phyloP scores from a whole-genome alignment of 2,113 vertebrate species.

The Lampris incognitus region DNA sequence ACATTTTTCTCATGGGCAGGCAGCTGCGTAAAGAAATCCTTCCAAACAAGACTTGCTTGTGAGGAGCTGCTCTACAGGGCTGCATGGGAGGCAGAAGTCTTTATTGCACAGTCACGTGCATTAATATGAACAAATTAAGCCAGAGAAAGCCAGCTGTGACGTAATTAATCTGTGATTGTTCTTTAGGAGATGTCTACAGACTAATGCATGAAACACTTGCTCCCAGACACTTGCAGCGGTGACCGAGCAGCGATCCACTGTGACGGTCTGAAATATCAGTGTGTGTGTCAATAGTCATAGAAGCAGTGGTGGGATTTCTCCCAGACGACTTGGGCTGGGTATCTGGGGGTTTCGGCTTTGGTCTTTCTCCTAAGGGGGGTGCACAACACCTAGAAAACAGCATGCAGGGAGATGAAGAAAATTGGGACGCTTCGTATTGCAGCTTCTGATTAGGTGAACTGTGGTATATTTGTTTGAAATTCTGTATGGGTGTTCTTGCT shows the following conservation, averaged over 20 bases:
- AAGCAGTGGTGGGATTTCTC: constrained; percentile 29
- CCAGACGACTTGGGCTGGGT: not conserved
- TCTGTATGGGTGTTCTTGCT: constrained; percentile 17
- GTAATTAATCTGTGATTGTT: not conserved
- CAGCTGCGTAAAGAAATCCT: not conserved
- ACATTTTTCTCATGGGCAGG: not conserved
- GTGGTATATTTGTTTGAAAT: constrained; percentile 18
- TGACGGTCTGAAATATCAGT: constrained; percentile 27
- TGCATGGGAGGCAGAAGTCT: constrained; percentile 1
- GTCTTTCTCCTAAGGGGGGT: constrained; percentile 14
- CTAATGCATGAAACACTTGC: not conserved
- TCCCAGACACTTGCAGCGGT: not conserved
- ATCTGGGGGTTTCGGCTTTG: constrained; percentile 41
- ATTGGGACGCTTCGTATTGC: constrained; percentile 28
- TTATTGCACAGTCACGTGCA: not conserved
- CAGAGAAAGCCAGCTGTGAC: constrained; percentile 16
- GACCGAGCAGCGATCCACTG: constrained; percentile 21
- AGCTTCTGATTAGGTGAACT: constrained; percentile 4
- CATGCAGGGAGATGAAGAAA: constrained; percentile 40
- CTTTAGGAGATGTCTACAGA: constrained; percentile 26
- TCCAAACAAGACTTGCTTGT: not conserved
- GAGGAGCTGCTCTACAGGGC: constrained; percentile 19
- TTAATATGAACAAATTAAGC: constrained; percentile 9
- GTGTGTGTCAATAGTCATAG: constrained; percentile 53
- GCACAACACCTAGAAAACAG: constrained; percentile 54